Evolutionary conservation across 2,888 invertebrate species (phyloP), one percentile per base, ranked within the genome.

Genomic region (Cephonodes hylas): DNA sequence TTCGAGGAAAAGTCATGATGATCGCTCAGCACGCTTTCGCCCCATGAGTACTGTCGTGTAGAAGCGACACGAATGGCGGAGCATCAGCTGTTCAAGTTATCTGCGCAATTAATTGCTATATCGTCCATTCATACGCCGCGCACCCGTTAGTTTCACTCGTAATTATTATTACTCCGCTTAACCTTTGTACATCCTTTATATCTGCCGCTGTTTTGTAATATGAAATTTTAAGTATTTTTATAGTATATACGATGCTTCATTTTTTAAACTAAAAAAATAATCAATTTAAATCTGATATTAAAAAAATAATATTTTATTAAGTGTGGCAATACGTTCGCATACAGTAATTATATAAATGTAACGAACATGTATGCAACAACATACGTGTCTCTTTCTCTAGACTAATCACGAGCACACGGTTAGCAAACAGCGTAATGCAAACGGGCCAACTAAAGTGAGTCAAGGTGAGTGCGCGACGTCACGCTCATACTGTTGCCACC

Each of bases 391-490:
- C 69, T 74, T 77, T 78, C 75, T 75, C 71, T 76, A 80, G 74
- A 80, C 80, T 84, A 84, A 87, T 87, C 81, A 85, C 83, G 74
- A 77, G 82, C 76, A 81, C 80, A 80, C 79, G 77, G 77, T 76
- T 72, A 73, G 77, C 81, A 81, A 80, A 80, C 79, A 79, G 75
- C 71, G 79, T 83, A 83, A 79, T 86, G 83, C 84, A 85, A 87
- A 84, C 88, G 82, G 84, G 83, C 83, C 83, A 81, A 77, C 84
- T 79, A 80, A 91, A 88, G 84, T 90, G 86, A 91, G 91, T 90
- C 91, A 91, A 91, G 91, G 91, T 89, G 87, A 89, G 79, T 79
- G 70, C 71, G 70, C 80, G 77, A 81, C 88, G 87, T 88, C 85
- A 85, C 72, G 74, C 76, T 69, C 68, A 65, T 69, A 69, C 79